Conservation (phyloP, 2,113 vertebrate species). For the Oryctolagus cuniculus region mOryCun1.1 NC_091445.1:63795001-63795500, state of each 20-base stretch:
- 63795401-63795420: neutral
- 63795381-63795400: neutral
- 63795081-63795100: too few relatives aligned
- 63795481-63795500: neutral
- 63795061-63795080: too few relatives aligned
- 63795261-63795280: neutral
- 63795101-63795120: too few relatives aligned
- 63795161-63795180: neutral
- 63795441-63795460: neutral
- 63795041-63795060: too few relatives aligned
- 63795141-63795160: too few relatives aligned
- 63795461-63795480: neutral
- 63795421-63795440: neutral
- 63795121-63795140: too few relatives aligned
- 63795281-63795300: neutral
- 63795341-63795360: neutral
- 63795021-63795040: too few relatives aligned
- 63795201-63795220: neutral
- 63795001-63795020: too few relatives aligned
- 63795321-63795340: neutral
- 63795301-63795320: neutral
- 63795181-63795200: slow-evolving; percentile 6
- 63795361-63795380: neutral
- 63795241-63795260: neutral
- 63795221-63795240: neutral